phyloP scores from a whole-genome alignment of 2,888 invertebrate genomes.

The Malthinus seriepunctatus region DNA sequence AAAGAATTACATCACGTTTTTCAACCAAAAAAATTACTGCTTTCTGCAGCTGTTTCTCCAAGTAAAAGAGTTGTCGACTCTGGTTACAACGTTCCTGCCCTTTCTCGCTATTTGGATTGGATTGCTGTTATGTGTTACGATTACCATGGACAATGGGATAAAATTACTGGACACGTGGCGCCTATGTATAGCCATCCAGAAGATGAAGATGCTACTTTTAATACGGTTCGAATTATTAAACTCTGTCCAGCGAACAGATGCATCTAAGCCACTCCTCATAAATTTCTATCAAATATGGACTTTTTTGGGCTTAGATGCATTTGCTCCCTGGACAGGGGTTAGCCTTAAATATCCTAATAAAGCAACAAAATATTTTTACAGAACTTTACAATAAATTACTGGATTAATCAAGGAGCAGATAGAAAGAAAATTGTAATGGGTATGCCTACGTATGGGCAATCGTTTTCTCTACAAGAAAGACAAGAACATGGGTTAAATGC shows the following conservation, averaged over 20 bases:
- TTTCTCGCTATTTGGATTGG: slow-evolving; percentile 84
- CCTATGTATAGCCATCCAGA: slow-evolving; percentile 81
- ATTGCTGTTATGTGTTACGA: slow-evolving; percentile 92
- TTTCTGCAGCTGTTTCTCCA: slow-evolving; percentile 86
- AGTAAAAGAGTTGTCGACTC: slow-evolving; percentile 81
- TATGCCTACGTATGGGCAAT: slow-evolving; percentile 88
- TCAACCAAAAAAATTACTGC: slow-evolving; percentile 68
- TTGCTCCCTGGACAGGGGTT: no score
- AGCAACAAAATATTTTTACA: slow-evolving; percentile 45
- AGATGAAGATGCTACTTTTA: slow-evolving; percentile 75
- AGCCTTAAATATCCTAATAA: not conserved
- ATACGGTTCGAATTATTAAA: slow-evolving; percentile 69
- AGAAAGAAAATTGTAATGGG: slow-evolving; percentile 81
- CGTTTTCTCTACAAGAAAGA: slow-evolving; percentile 76
- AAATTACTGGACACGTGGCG: slow-evolving; percentile 86
- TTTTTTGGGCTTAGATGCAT: slow-evolving; percentile 7
- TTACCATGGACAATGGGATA: slow-evolving; percentile 91
- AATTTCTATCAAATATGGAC: no score
- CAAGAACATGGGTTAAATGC: slow-evolving; percentile 71
- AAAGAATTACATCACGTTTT: slow-evolving; percentile 75
- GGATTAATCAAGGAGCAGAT: slow-evolving; percentile 81
- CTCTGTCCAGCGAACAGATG: no score
- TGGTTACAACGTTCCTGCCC: slow-evolving; percentile 78
- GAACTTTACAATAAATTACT: slow-evolving; percentile 88
- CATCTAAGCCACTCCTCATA: no score